Percentiles rank a stretch among this genome's conserved stretches.
These are phyloP conservation scores for Melangyna quadrimaculata DNA, from an alignment of 2,888 invertebrate species.

Conservation along the genomic window DNA sequence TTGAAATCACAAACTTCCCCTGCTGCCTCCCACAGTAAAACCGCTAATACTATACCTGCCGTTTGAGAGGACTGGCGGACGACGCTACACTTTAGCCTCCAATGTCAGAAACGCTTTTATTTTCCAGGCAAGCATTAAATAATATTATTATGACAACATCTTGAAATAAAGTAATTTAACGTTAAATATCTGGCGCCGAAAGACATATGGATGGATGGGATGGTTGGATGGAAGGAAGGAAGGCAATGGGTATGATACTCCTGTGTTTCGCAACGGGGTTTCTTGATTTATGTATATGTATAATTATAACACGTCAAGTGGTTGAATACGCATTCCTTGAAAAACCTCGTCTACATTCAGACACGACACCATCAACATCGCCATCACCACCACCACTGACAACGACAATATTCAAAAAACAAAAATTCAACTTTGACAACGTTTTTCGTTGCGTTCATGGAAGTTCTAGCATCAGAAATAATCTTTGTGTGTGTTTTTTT, in stretches of 20 bases:
- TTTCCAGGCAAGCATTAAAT: slow-evolving; percentile 62
- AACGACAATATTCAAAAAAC: slow-evolving; percentile 3
- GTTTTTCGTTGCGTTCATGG: slow-evolving; percentile 20
- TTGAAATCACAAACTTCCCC: slow-evolving; percentile 5
- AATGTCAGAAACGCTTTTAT: slow-evolving; percentile 63
- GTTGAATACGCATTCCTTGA: slow-evolving; percentile 3
- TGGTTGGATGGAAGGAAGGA: slow-evolving; percentile 3
- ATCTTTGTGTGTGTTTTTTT: background rate
- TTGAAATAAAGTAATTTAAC: slow-evolving; percentile 22
- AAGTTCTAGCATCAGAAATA: slow-evolving; percentile 12
- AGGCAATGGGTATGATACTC: background rate
- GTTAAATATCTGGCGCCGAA: slow-evolving; percentile 34
- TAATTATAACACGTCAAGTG: slow-evolving; percentile 13
- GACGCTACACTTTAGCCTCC: slow-evolving; percentile 46
- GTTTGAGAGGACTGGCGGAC: slow-evolving; percentile 7
- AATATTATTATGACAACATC: slow-evolving; percentile 62
- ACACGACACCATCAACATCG: background rate
- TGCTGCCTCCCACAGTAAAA: background rate
- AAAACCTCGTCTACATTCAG: slow-evolving; percentile 8
- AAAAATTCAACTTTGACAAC: slow-evolving; percentile 13
- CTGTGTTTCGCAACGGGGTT: slow-evolving; percentile 15
- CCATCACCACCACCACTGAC: background rate
- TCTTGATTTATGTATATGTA: background rate
- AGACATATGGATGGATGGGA: slow-evolving; percentile 14
- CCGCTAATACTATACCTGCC: background rate